Evolutionary conservation across 2,888 invertebrate species (phyloP).

Genomic region (Nomada goodeniana): DNA sequence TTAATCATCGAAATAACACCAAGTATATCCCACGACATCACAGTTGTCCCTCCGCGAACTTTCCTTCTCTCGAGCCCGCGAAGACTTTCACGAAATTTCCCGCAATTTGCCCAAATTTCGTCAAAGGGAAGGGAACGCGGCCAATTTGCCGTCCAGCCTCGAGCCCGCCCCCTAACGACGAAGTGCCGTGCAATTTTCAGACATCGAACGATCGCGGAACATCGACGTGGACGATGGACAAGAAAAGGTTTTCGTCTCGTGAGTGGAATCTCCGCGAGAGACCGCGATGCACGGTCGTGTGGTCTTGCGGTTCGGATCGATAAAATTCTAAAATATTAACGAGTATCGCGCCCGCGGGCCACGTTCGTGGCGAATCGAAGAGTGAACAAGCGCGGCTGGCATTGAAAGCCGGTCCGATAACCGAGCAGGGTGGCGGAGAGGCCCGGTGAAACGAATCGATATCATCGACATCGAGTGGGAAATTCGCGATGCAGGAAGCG

Average conservation of each 20-base stretch:
- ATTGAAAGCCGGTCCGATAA: conserved; percentile 11
- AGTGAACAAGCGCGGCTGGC: conserved; percentile 15
- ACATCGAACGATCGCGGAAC: not conserved
- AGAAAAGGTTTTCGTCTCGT: not conserved
- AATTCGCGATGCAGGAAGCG: not conserved
- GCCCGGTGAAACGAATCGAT: conserved; percentile 26
- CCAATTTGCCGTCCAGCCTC: not conserved
- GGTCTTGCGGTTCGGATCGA: conserved; percentile 47
- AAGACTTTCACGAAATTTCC: no score
- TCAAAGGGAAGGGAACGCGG: no score
- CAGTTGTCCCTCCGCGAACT: no score
- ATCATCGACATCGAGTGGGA: not conserved
- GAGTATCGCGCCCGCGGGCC: conserved; percentile 16
- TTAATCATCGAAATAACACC: no score
- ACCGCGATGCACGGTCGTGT: conserved; percentile 14
- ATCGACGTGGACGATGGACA: not conserved
- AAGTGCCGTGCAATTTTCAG: not conserved
- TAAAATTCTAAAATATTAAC: conserved; percentile 55
- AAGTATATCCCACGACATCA: no score
- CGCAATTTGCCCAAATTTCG: no score
- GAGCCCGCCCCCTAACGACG: not conserved
- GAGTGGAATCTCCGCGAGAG: not conserved
- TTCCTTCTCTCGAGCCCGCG: no score
- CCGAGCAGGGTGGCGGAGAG: not conserved
- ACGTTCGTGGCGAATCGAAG: conserved; percentile 34